Percentiles rank a stretch among this genome's conserved stretches.
These are phyloP conservation scores for Dasypolia templi DNA, from an alignment of 2,888 invertebrate genomes.

Conservation along the genomic window DNA sequence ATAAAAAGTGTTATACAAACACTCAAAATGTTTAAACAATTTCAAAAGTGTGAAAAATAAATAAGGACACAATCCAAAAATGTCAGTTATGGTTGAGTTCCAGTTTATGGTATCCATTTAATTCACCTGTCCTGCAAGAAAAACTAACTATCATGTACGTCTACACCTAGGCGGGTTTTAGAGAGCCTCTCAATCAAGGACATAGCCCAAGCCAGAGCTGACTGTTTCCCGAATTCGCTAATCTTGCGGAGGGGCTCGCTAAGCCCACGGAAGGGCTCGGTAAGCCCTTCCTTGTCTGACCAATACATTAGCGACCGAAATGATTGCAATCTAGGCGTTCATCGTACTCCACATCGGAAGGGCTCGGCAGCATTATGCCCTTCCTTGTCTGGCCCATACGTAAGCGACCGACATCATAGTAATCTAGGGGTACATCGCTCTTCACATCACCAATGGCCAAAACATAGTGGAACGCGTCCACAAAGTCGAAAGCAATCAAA, in stretches of 20 bases:
- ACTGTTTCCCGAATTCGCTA: not conserved
- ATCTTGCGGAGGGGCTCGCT: not conserved
- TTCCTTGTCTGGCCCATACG: not conserved
- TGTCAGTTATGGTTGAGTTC: not conserved
- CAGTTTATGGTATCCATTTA: conserved; percentile 5
- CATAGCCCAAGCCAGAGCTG: not conserved
- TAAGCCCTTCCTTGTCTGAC: not conserved
- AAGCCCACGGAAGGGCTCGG: not conserved
- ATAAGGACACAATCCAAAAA: not conserved
- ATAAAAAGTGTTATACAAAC: not conserved
- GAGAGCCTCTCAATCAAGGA: conserved; percentile 8
- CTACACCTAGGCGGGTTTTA: conserved; percentile 9
- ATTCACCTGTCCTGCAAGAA: conserved; percentile 33
- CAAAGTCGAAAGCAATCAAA: not conserved
- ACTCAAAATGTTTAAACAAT: conserved; percentile 11
- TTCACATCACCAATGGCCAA: conserved; percentile 6
- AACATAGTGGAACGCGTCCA: not conserved
- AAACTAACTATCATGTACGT: not conserved
- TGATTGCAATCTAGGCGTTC: conserved; percentile 4
- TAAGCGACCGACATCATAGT: not conserved
- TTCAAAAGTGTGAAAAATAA: conserved; percentile 11
- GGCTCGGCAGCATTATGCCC: not conserved
- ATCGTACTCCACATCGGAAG: not conserved
- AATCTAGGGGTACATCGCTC: not conserved
- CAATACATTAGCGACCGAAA: not conserved